Base-by-base conservation (phyloP, 2,888 invertebrate species). In the Notodonta dromedarius region DNA sequence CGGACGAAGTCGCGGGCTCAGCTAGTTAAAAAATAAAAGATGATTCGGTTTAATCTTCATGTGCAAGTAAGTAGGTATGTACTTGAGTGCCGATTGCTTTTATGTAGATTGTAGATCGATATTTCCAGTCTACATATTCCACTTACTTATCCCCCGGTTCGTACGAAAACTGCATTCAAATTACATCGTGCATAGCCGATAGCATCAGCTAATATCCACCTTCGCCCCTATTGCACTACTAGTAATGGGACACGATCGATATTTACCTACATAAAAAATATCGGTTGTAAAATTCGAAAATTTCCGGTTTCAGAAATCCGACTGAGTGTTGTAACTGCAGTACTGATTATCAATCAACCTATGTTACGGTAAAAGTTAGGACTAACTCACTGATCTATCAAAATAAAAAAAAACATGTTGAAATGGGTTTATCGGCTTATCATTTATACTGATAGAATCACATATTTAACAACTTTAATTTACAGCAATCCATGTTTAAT, bases 141-240 rank as follows among this genome's bases (percentile, higher is more conserved):
- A 52, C 57, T 58, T 65, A 66, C 4, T 42, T 9, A 5, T 35
- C 24, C 44, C 46, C 13, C 12, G 1, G 61, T 61, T 58, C 59
- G 60, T 61, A 69, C 67, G 68, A 71, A 73, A 74, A 68, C 70
- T 70, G 73, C 70, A 75, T 73, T 71, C 71, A 65, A 69, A 77
- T 72, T 73, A 75, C 74, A 77, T 76, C 72, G 73, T 77, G 76
- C 67, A 70, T 71, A 65, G 61, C 56, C 70, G 85, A 86, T 86
- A 81, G 57, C 73, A 86, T 85, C 86, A 67, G 70, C 63, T 84
- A 80, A 83, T 86, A 80, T 82, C 78, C 75, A 77, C 77, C 74
- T 74, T 68, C 67, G 61, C 69, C 69, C 71, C 62, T 56, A 48
- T 65, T 58, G 57, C 46, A 40, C 51, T 14, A 50, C 5, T 65